phyloP scores from a whole-genome alignment of 2,113 vertebrate genomes.

The Macroglossus sobrinus region DNA sequence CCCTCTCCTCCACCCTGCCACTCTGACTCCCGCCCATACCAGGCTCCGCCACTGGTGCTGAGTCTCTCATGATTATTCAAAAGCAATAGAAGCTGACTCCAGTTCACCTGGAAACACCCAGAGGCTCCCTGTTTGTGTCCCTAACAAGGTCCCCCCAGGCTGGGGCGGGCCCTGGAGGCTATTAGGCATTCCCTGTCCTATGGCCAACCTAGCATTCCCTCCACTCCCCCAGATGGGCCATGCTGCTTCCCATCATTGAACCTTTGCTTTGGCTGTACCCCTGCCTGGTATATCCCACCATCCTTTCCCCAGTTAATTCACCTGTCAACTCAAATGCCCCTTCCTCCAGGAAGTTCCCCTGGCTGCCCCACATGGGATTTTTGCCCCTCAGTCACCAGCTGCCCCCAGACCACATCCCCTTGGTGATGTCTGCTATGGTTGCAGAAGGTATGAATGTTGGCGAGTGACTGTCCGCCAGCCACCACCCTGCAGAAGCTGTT shows the following conservation, averaged over 20 bases:
- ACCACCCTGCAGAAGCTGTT: rapidly evolving
- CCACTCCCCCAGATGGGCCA: rapidly evolving
- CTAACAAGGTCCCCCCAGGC: not conserved
- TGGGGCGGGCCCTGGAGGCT: not conserved
- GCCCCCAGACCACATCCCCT: not conserved
- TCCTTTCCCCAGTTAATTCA: not conserved
- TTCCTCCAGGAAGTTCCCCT: not conserved
- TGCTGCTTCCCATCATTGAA: rapidly evolving
- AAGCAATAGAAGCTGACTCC: not conserved
- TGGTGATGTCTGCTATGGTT: not conserved
- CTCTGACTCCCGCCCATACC: rapidly evolving
- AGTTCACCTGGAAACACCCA: not conserved
- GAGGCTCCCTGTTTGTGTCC: not conserved
- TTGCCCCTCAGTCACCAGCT: not conserved
- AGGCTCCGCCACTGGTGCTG: not conserved
- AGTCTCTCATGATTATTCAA: not conserved
- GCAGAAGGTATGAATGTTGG: not conserved
- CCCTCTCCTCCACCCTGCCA: not conserved
- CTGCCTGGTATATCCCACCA: not conserved
- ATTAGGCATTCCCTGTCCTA: not conserved
- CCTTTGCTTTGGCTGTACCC: not conserved
- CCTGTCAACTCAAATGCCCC: not conserved
- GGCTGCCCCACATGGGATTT: not conserved
- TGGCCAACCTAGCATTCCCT: not conserved
- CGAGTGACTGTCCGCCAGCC: rapidly evolving